Base-by-base conservation (phyloP, 2,113 vertebrate species). In the Eptatretus burgeri region DNA sequence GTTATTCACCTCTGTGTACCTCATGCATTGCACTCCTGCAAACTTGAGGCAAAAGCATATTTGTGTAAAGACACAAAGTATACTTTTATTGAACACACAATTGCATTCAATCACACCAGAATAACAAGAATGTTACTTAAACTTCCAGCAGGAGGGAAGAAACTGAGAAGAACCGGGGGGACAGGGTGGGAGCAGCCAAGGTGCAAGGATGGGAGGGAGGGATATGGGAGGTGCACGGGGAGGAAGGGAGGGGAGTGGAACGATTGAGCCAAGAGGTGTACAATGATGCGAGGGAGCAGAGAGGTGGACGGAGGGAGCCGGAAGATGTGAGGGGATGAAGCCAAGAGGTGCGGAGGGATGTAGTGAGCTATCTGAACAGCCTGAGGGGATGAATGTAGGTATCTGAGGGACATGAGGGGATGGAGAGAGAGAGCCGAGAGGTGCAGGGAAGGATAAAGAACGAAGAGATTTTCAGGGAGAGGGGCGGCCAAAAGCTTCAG, bases 111-210 rank as follows among this genome's bases (percentile, higher is more conserved):
- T 41, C 50, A 17, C 50, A 64, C 41, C 50, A 8, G 11, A 10
- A 50, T 41, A 49, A n/a, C 13, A 49, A 20, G 7, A 27, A 2
- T 14, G 51, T n/a, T 20, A 17, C 63, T 51, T 51, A 16, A 52
- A 9, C 16, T 52, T 52, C 56, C 67, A 67, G n/a, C 13, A 17
- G 62, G n/a, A 64, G 14, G 56, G 27, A 41, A 41, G 3, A 41
- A 41, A 41, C 27, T 41, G 3, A 41, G 27, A 41, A 41, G 27
- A 41, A 41, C 3, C 7, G 27, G 27, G 3, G 27, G 27, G 7
- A 7, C 3, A 41, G 27, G 27, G 27, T n/a, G n/a, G n/a, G n/a
- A n/a, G n/a, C n/a, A n/a, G n/a, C n/a, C n/a, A n/a, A n/a, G n/a
- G n/a, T n/a, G n/a, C n/a, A n/a, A 41, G 3, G 27, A 41, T 41